Evolutionary conservation across 2,797 vertebrate genomes (phyloP).

Genomic region (Atherinosoma microstoma): DNA sequence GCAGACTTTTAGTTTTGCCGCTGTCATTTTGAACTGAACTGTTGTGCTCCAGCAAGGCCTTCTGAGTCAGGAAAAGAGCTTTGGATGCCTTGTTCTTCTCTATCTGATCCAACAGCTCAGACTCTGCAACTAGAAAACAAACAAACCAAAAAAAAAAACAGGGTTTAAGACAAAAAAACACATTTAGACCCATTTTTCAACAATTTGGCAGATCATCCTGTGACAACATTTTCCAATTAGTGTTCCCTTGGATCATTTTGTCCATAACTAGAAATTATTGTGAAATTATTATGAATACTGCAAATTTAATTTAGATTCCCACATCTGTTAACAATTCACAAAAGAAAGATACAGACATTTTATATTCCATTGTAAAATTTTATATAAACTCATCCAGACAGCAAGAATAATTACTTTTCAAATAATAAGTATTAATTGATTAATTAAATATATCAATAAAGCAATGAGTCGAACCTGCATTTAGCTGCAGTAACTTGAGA

Average conservation of each 20-base stretch:
- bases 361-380: not conserved
- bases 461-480: conserved; percentile 70
- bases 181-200: not conserved
- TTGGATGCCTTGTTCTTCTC: conserved; percentile 91
- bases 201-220: too few species aligned
- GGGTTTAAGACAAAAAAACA: conserved; percentile 5
- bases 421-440: not conserved
- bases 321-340: conserved; percentile 16
- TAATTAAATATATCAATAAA: not conserved
- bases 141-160: conserved; percentile 19
- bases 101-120: conserved; percentile 84
- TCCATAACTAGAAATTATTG: not conserved
- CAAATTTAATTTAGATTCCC: not conserved
- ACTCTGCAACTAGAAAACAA: conserved; percentile 75
- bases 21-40: conserved; percentile 54
- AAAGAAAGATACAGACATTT: not conserved
- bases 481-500: conserved; percentile 84
- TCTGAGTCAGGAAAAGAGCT: conserved; percentile 91
- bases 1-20: conserved; percentile 75
- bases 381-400: not conserved
- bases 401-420: not conserved
- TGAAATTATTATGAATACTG: too few species aligned
- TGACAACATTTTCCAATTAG: not conserved
- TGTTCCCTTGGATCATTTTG: not conserved
- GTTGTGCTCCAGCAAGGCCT: conserved; percentile 82